Base-by-base conservation (phyloP, 2,888 invertebrate genomes). In the Phaonia tiefii region DNA sequence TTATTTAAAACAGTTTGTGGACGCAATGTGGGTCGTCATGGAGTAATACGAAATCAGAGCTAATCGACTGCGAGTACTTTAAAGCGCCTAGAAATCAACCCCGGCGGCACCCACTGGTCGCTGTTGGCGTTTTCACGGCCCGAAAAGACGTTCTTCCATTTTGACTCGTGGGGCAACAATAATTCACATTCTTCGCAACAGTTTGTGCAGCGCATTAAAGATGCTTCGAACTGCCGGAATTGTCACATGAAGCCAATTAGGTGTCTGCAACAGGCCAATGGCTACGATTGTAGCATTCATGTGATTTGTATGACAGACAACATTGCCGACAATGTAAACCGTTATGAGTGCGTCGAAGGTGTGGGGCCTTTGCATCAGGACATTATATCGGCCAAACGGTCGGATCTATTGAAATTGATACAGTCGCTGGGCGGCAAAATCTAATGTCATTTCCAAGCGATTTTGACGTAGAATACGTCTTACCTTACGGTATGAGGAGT, bases 71-170 rank as follows among this genome's bases (percentile, higher is more conserved):
- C n/a, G n/a, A n/a, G n/a, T n/a, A n/a, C n/a, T n/a, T n/a, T n/a
- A n/a, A n/a, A n/a, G n/a, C n/a, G n/a, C n/a, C n/a, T n/a, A n/a
- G n/a, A n/a, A n/a, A n/a, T n/a, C n/a, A n/a, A n/a, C n/a, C n/a
- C 95, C 0, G 98, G 98, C 8, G 98, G 98, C 51, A 93, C 95
- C 0, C 98, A 98, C 89, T 98, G 98, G 98, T 97, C 97, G 87
- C 92, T 98, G 54, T 91, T 97, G 67, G 94, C 96, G 13, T 96
- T 94, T 89, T 95, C 96, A 20, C 93, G 93, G 84, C 92, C 92
- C 11, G 96, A 96, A 88, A 93, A 93, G 85, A 92, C 93, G 75
- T 95, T 96, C 87, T 96, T 93, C 86, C 97, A 98, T 89, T 94
- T 95, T 86, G 98, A 98, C 91, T 96, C 97, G 1, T 94, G 93